Conservation (phyloP, 2,113 vertebrate genomes). For the Vicugna pacos region DNA sequence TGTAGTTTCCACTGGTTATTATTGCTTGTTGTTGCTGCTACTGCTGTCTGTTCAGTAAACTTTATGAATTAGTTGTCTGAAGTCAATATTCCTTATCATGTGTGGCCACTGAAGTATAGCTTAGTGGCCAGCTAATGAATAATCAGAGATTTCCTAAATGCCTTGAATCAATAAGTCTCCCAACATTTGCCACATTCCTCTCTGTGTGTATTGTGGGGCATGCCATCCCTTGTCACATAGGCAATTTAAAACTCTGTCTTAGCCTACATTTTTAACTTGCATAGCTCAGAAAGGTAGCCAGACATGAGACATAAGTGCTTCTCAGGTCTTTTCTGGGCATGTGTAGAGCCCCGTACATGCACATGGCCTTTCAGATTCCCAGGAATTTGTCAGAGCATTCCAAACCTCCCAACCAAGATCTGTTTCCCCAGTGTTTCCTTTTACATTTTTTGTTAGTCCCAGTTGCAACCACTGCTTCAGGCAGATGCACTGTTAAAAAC, state of each 20-base stretch:
- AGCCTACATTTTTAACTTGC: background rate
- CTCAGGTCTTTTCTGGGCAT: background rate
- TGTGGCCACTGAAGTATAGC: background rate
- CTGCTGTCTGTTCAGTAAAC: background rate
- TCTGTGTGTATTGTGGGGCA: background rate
- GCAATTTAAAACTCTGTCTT: background rate
- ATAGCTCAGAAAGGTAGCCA: background rate
- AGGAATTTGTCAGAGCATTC: background rate
- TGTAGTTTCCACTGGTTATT: background rate
- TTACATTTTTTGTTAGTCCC: background rate
- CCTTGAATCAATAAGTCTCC: background rate
- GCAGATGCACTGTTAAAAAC: background rate
- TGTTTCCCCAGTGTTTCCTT: background rate
- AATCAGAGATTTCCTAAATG: constrained; percentile 4
- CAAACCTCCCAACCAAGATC: background rate
- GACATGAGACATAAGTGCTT: background rate
- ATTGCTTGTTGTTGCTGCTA: background rate
- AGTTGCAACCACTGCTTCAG: background rate
- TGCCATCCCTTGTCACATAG: background rate
- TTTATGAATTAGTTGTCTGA: background rate
- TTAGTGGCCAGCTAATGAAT: background rate
- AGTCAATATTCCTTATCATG: background rate
- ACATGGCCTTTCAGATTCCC: background rate
- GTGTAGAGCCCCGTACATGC: background rate
- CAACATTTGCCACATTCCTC: background rate